Evolutionary conservation across 2,888 invertebrate genomes (phyloP), one percentile per base, ranked within the genome.

Genomic region (Drosophila acutilabella): DNA sequence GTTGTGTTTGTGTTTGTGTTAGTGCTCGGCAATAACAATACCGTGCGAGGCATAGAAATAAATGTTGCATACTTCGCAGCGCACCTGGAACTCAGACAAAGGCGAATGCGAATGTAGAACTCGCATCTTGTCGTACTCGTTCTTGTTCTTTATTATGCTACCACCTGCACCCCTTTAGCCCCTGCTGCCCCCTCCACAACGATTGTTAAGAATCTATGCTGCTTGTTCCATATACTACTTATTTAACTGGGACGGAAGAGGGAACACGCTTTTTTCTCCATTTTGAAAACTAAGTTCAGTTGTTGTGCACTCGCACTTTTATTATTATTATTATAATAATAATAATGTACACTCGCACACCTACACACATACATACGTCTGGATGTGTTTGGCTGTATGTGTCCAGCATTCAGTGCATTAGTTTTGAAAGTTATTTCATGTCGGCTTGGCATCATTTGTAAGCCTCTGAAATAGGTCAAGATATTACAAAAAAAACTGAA

Each of bases 31-130:
- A 71, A 52, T 73, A 75, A 61, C 72, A 71, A 75, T 61, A 53
- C 45, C n/a, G n/a, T 38, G 40, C 56, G n/a, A 40, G 70, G 60
- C 66, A 74, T 66, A 64, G 61, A 67, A 78, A 75, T 74, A 74
- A 74, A 71, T 78, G 77, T 71, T 71, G 77, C 77, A 78, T 77
- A 78, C 74, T 68, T 78, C 57, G 60, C 64, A 67, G 78, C 67
- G 71, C 77, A 60, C 61, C 69, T 76, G 61, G 13, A 50, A 42
- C 50, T 65, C 70, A 51, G 58, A 38, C 51, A 64, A 56, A 74
- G 58, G 62, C 62, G 69, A 74, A 66, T 20, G 62, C 58, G 65
- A 76, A 66, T 76, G 73, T 74, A 58, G 77, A 77, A 62, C 68
- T 65, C 41, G 41, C 56, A 36, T 57, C 56, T 57, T 45, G 54